A percentile compares a stretch with the other conserved stretches of the same genome.
These are phyloP conservation scores for Scaptomyza pallida DNA, from an alignment of 1,140 invertebrate species.

Conservation along the genomic window DNA sequence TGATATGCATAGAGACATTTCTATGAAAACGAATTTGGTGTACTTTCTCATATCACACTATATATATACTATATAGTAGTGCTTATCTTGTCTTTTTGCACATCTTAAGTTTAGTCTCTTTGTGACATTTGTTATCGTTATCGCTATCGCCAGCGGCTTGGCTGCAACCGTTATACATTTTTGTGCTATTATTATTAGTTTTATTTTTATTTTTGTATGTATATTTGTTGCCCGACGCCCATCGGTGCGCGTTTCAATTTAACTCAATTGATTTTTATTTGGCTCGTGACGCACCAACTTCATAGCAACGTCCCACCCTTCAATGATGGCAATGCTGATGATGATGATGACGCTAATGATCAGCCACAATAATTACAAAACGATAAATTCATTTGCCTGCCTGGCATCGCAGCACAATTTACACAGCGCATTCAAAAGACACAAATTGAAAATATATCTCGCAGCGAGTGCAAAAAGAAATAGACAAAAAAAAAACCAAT, in stretches of 20 bases:
- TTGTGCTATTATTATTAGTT: not conserved
- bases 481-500: not conserved
- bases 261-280: constrained; percentile 74
- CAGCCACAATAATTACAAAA: constrained; percentile 65
- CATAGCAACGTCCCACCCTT: not conserved
- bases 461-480: constrained; percentile 8
- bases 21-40: too few species aligned
- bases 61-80: too few species aligned
- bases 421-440: constrained; percentile 6
- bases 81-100: too few species aligned
- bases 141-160: not conserved
- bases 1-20: too few species aligned
- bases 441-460: constrained; percentile 24
- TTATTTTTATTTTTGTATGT: not conserved
- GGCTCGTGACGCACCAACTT: constrained; percentile 58
- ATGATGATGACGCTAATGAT: constrained; percentile 65
- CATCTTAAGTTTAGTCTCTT: not conserved
- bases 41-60: too few species aligned
- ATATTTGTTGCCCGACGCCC: not conserved
- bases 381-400: constrained; percentile 65
- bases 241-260: constrained; percentile 59
- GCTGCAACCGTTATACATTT: not conserved
- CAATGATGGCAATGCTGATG: constrained; percentile 26
- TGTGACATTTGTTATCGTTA: constrained; percentile 5
- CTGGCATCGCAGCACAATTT: constrained; percentile 12